These are phyloP conservation scores for Entelurus aequoreus DNA, from an alignment of 2,113 vertebrate species.

Conservation along the genomic window DNA sequence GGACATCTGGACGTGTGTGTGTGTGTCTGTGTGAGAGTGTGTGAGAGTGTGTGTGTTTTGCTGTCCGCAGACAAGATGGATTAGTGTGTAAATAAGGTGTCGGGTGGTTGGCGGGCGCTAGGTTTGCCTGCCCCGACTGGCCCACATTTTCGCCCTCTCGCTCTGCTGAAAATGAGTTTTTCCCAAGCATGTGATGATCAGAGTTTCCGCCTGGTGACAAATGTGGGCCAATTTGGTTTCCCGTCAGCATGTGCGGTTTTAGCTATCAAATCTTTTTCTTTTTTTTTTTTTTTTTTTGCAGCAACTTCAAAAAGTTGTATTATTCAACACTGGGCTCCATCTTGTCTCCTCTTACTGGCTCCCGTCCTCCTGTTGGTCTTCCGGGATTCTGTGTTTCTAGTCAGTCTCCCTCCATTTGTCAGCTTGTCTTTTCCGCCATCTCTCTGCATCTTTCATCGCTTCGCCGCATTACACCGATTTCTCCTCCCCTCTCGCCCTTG, in stretches of 20 bases:
- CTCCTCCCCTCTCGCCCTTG: slow-evolving; percentile 13
- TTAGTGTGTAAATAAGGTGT: background rate
- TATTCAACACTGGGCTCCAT: slow-evolving; percentile 16
- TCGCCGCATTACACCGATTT: background rate
- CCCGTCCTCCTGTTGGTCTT: slow-evolving; percentile 14
- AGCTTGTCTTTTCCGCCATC: slow-evolving; percentile 14
- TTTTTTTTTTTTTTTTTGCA: slow-evolving; percentile 25
- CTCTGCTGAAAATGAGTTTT: slow-evolving; percentile 1
- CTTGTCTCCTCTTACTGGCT: slow-evolving; percentile 6
- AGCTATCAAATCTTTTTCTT: slow-evolving; percentile 51
- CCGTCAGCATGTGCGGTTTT: slow-evolving; percentile 31
- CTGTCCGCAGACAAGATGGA: background rate
- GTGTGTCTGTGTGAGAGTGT: too few species aligned
- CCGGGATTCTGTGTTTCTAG: slow-evolving; percentile 20
- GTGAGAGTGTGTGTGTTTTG: background rate
- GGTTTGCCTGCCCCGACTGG: background rate
- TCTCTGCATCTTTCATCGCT: background rate
- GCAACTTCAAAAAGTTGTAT: slow-evolving; percentile 46
- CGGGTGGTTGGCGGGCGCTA: background rate
- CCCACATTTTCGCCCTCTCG: slow-evolving; percentile 13
- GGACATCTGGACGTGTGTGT: too few species aligned
- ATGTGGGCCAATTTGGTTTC: slow-evolving; percentile 44
- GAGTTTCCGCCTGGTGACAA: slow-evolving; percentile 28
- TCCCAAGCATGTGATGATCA: slow-evolving; percentile 24
- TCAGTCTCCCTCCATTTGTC: slow-evolving; percentile 5